These are phyloP conservation scores for Ferrisia virgata DNA, from an alignment of 2,888 invertebrate species.

Conservation along the genomic window DNA sequence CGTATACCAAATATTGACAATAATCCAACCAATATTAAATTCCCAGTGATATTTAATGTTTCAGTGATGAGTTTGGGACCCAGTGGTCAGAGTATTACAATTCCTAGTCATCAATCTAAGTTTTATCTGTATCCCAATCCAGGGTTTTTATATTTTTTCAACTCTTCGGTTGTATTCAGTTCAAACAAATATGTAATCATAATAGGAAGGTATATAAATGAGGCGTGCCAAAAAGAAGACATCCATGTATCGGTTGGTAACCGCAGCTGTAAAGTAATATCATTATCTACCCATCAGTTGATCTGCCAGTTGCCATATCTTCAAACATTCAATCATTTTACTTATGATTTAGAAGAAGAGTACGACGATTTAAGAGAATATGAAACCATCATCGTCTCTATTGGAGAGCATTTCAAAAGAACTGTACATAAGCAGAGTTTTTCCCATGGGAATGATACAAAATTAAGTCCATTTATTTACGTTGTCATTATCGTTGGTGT, in stretches of 20 bases:
- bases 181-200: slow-evolving; percentile 94
- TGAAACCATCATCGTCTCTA: neutral
- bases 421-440: slow-evolving; percentile 71
- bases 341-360: slow-evolving; percentile 81
- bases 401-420: slow-evolving; percentile 65
- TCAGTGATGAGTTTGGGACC: too few relatives aligned
- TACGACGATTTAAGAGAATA: slow-evolving; percentile 52
- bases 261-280: slow-evolving; percentile 89
- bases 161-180: slow-evolving; percentile 79
- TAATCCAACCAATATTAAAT: too few relatives aligned
- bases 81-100: too few relatives aligned
- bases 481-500: too few relatives aligned
- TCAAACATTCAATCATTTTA: slow-evolving; percentile 77
- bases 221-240: slow-evolving; percentile 85
- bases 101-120: neutral
- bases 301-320: slow-evolving; percentile 85
- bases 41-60: too few relatives aligned
- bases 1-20: too few relatives aligned
- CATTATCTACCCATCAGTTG: slow-evolving; percentile 83
- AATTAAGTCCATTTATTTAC: too few relatives aligned
- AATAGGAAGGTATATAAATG: slow-evolving; percentile 84
- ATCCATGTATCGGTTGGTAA: slow-evolving; percentile 85
- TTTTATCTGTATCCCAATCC: slow-evolving; percentile 82
- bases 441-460: slow-evolving; percentile 72
- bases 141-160: slow-evolving; percentile 81